A percentile compares a stretch with the other conserved stretches of the same genome.
These are phyloP conservation scores for Misgurnus mizolepis DNA, from an alignment of 2,113 vertebrate species.

Conservation along the genomic window DNA sequence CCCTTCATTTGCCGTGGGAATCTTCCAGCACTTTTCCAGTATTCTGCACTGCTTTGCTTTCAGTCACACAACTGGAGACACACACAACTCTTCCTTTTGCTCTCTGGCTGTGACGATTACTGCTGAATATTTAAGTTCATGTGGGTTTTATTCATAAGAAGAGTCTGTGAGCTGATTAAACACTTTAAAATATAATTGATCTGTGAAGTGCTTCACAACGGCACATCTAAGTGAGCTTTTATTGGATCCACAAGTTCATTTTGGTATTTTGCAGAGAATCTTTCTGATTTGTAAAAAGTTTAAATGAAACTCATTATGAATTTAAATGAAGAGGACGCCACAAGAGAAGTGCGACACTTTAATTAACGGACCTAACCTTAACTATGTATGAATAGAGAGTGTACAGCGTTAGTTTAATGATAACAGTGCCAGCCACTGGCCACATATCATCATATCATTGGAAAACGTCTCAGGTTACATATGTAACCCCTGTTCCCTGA, in stretches of 20 bases:
- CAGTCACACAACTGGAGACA: conserved; percentile 23
- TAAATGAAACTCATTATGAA: too few species aligned
- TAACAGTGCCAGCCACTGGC: background rate
- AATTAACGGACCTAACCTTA: too few species aligned
- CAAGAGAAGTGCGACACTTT: too few species aligned
- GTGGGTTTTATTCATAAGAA: conserved; percentile 61
- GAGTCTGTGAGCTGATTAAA: background rate
- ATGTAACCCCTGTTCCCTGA: too few species aligned
- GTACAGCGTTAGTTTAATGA: background rate
- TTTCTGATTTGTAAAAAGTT: background rate
- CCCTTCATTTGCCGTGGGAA: background rate
- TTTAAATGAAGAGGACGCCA: too few species aligned
- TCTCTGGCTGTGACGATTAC: conserved; percentile 35
- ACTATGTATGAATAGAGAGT: too few species aligned
- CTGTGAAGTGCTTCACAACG: too few species aligned
- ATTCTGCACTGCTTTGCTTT: conserved; percentile 39
- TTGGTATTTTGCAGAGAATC: background rate
- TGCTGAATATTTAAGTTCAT: conserved; percentile 56
- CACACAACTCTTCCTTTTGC: conserved; percentile 31
- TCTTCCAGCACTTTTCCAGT: background rate
- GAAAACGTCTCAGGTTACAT: too few species aligned
- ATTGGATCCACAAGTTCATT: too few species aligned
- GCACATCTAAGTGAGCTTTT: too few species aligned
- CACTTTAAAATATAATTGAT: background rate
- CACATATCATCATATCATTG: background rate